Percentiles rank a stretch among this genome's conserved stretches.
These are phyloP conservation scores for Zeuzera pyrina DNA, from an alignment of 2,888 invertebrate species.

Conservation along the genomic window DNA sequence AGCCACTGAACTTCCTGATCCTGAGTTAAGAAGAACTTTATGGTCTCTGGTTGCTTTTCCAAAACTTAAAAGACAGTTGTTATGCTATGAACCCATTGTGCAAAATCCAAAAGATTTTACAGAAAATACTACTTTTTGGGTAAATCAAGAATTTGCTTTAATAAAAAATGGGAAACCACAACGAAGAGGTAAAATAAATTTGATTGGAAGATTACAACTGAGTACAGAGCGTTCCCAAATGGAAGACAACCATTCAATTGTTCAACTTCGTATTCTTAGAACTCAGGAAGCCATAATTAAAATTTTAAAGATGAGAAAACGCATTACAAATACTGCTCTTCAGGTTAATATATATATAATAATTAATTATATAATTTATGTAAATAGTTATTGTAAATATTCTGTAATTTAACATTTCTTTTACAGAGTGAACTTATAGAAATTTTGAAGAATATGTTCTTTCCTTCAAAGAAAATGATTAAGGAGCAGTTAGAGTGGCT, in stretches of 20 bases:
- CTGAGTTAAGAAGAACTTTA: slow-evolving; percentile 93
- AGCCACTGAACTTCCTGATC: slow-evolving; percentile 96
- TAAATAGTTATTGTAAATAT: background rate
- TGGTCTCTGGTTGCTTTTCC: slow-evolving; percentile 98
- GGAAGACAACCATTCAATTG: slow-evolving; percentile 99
- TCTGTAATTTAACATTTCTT: background rate
- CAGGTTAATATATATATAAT: slow-evolving; percentile 77
- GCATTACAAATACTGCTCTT: slow-evolving; percentile 92
- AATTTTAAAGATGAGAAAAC: slow-evolving; percentile 98
- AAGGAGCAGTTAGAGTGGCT: slow-evolving; percentile 99
- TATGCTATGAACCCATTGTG: slow-evolving; percentile 86
- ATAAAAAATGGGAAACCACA: slow-evolving; percentile 97
- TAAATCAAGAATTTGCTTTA: slow-evolving; percentile 96
- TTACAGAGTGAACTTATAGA: slow-evolving; percentile 93
- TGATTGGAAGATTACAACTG: slow-evolving; percentile 95
- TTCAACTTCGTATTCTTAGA: slow-evolving; percentile 94
- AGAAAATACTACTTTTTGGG: slow-evolving; percentile 94
- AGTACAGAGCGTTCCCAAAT: slow-evolving; percentile 96
- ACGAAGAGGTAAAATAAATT: slow-evolving; percentile 94
- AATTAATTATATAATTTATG: too few species aligned
- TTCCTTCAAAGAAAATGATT: slow-evolving; percentile 99
- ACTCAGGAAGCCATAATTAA: slow-evolving; percentile 98
- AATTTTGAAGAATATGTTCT: slow-evolving; percentile 98
- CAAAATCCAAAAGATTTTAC: slow-evolving; percentile 94
- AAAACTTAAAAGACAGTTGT: slow-evolving; percentile 93